Evolutionary conservation across 2,113 vertebrate species (phyloP).

Genomic region (Zosterops hypoxanthus): DNA sequence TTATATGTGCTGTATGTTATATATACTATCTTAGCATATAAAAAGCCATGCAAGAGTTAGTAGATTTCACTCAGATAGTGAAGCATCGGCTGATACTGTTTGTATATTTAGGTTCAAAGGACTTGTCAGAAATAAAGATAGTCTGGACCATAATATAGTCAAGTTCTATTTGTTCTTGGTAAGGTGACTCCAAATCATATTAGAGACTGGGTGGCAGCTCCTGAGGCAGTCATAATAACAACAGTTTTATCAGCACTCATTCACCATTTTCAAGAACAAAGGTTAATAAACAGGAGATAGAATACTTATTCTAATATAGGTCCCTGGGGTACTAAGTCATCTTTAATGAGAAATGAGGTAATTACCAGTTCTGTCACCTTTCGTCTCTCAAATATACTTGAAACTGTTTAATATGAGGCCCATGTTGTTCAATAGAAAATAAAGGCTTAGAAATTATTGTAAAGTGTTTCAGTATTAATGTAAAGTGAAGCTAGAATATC

Average conservation of each 20-base stretch:
- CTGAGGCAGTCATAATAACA: constrained; percentile 17
- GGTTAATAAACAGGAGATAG: constrained; percentile 57
- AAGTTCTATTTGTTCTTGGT: constrained; percentile 45
- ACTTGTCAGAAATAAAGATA: neutral
- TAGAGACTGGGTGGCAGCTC: constrained; percentile 34
- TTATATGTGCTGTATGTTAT: neutral
- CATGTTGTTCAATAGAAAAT: neutral
- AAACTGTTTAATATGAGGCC: constrained; percentile 15
- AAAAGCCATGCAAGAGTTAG: neutral
- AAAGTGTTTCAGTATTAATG: neutral
- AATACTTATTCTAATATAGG: constrained; percentile 43
- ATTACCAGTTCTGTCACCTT: constrained; percentile 63
- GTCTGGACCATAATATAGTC: neutral
- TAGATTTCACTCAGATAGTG: neutral
- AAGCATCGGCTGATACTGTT: neutral
- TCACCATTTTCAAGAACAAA: constrained; percentile 50
- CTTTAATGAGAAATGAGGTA: constrained; percentile 65
- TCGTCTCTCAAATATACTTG: constrained; percentile 35
- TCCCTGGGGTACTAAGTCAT: constrained; percentile 33
- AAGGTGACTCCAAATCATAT: constrained; percentile 58
- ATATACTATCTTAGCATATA: neutral
- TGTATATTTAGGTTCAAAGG: neutral
- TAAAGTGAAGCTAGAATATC: neutral
- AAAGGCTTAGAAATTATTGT: neutral
- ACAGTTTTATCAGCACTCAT: constrained; percentile 37